Conservation (phyloP, 2,888 invertebrate genomes). For the Boloria euphrosyne region DNA sequence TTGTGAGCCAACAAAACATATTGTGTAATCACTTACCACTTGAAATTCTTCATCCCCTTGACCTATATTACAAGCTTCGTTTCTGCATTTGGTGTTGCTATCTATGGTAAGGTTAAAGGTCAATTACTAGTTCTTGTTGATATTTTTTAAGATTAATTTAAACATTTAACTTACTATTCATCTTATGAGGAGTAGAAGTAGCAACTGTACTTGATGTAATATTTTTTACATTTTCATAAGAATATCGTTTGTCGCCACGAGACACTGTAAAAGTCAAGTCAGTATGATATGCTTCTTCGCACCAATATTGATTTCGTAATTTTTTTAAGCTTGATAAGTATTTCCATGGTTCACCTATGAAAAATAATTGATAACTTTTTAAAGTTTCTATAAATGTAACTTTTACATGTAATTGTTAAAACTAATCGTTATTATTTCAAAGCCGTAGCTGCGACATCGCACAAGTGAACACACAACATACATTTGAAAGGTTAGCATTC, state of each 20-base stretch:
- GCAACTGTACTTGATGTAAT: conserved; percentile 50
- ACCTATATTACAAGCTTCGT: conserved; percentile 58
- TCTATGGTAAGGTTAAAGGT: conserved; percentile 12
- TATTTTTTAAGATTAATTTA: not conserved
- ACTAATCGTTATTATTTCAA: too few relatives aligned
- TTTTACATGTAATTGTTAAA: too few relatives aligned
- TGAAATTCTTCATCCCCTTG: conserved; percentile 71
- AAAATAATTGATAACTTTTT: too few relatives aligned
- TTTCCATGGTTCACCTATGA: conserved; percentile 58
- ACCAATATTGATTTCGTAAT: conserved; percentile 43
- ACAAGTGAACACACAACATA: too few relatives aligned
- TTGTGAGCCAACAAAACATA: conserved; percentile 10
- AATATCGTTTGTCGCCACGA: conserved; percentile 52
- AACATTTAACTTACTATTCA: conserved; percentile 42
- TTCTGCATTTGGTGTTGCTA: conserved; percentile 34
- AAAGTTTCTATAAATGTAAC: too few relatives aligned
- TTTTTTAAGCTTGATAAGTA: conserved; percentile 54
- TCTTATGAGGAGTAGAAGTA: conserved; percentile 71
- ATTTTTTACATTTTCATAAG: conserved; percentile 31
- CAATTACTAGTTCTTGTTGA: not conserved
- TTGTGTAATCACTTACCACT: conserved; percentile 48
- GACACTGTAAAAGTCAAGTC: conserved; percentile 48
- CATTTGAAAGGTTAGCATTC: too few relatives aligned
- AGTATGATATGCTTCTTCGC: conserved; percentile 46
- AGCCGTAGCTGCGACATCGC: too few relatives aligned